These are phyloP conservation scores for Halcyon senegalensis DNA, from an alignment of 2,113 vertebrate species.

Conservation along the genomic window DNA sequence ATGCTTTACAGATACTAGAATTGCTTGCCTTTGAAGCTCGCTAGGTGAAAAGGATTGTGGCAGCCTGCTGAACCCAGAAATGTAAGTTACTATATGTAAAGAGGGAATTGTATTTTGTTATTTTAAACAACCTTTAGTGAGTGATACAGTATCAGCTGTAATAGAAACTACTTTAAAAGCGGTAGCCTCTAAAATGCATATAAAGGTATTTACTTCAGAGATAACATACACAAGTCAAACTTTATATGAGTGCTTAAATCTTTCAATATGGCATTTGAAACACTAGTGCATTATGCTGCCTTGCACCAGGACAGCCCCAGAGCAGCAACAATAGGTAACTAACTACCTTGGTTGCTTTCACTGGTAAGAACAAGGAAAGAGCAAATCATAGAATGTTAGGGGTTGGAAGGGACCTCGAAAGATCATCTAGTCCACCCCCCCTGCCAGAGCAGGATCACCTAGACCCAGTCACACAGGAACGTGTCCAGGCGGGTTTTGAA, in stretches of 20 bases:
- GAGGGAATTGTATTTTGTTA: neutral
- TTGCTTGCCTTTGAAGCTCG: neutral
- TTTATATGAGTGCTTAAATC: neutral
- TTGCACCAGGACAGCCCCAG: neutral
- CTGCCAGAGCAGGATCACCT: too few relatives aligned
- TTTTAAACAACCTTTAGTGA: neutral
- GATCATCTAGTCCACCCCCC: too few relatives aligned
- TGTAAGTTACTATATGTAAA: neutral
- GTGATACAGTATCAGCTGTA: neutral
- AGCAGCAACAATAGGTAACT: neutral
- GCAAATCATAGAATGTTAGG: neutral
- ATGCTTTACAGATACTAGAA: neutral
- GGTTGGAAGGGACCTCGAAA: too few relatives aligned
- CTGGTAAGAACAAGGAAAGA: neutral
- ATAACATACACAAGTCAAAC: neutral
- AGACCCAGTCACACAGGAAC: too few relatives aligned
- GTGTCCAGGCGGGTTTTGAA: too few relatives aligned
- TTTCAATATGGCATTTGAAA: neutral
- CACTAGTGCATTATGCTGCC: accelerated
- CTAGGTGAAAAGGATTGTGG: neutral
- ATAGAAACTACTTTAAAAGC: neutral
- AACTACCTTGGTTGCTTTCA: neutral
- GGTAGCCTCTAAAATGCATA: neutral
- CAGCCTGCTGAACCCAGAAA: neutral
- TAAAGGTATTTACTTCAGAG: neutral